A percentile compares a stretch with the other conserved stretches of the same genome.
Evolutionary conservation across 2,113 vertebrate species (phyloP).

Genomic region (Megaceryle torquata): DNA sequence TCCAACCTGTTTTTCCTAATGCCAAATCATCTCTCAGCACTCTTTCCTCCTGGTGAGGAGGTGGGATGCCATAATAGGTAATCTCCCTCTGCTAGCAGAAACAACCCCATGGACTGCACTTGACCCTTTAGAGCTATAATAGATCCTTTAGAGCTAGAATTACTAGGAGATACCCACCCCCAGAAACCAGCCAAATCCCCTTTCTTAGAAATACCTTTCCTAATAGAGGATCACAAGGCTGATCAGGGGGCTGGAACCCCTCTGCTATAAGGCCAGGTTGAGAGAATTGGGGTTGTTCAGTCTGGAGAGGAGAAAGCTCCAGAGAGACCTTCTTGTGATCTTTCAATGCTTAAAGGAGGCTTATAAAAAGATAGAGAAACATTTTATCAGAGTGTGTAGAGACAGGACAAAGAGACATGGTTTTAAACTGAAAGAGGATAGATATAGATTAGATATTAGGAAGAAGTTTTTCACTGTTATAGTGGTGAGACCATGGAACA

Average conservation of each 20-base stretch:
- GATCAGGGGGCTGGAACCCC: not conserved
- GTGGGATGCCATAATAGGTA: not conserved
- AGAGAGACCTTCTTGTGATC: not conserved
- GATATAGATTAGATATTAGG: not conserved
- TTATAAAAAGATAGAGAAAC: not conserved
- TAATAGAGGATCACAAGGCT: not conserved
- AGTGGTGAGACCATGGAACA: not conserved
- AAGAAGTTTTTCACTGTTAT: not conserved
- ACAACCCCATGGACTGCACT: not conserved
- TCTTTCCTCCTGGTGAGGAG: not conserved
- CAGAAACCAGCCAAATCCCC: accelerated
- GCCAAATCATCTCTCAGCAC: not conserved
- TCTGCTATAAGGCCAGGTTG: not conserved
- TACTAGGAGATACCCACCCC: not conserved
- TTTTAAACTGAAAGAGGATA: not conserved
- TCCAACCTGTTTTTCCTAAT: too few relatives aligned
- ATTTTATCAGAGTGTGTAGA: not conserved
- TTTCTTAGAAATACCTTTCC: not conserved
- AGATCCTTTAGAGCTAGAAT: not conserved
- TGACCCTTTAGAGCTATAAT: not conserved
- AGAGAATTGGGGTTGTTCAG: not conserved
- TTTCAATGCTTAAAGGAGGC: not conserved
- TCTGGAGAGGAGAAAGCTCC: not conserved
- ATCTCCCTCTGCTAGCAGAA: not conserved
- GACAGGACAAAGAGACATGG: not conserved